These are phyloP conservation scores for Catonia carolina DNA, from an alignment of 2,888 invertebrate genomes.

Conservation along the genomic window DNA sequence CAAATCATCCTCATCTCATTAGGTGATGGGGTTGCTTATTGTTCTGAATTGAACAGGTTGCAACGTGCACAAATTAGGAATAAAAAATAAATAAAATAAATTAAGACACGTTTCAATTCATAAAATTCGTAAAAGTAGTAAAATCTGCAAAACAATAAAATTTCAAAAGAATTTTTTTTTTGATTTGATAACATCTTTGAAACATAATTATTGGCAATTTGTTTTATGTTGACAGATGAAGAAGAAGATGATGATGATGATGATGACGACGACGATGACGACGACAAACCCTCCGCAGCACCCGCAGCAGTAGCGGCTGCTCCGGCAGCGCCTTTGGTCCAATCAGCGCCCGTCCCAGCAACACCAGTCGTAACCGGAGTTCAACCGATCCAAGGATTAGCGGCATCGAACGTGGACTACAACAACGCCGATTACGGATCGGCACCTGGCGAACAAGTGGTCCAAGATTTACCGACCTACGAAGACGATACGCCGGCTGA, in stretches of 20 bases:
- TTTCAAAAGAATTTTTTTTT: too few relatives aligned
- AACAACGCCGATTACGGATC: slow-evolving; percentile 39
- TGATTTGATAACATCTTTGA: too few relatives aligned
- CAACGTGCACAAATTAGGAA: too few relatives aligned
- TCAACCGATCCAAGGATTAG: slow-evolving; percentile 29
- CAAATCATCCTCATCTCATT: too few relatives aligned
- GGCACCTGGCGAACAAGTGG: slow-evolving; percentile 34
- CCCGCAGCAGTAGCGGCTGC: slow-evolving; percentile 45
- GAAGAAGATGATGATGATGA: slow-evolving; percentile 51
- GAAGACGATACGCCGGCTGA: slow-evolving; percentile 42
- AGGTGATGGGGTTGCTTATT: too few relatives aligned
- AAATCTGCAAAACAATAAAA: too few relatives aligned
- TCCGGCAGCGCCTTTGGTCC: slow-evolving; percentile 39
- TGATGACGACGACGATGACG: slow-evolving; percentile 47
- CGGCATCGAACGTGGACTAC: slow-evolving; percentile 41
- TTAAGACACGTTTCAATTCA: too few relatives aligned
- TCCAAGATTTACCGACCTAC: slow-evolving; percentile 42
- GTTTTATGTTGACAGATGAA: too few relatives aligned
- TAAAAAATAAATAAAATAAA: too few relatives aligned
- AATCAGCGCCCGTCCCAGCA: slow-evolving; percentile 40
- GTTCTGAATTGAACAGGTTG: too few relatives aligned
- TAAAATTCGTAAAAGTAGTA: too few relatives aligned
- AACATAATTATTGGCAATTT: too few relatives aligned
- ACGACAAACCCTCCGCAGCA: slow-evolving; percentile 38
- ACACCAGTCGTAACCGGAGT: slow-evolving; percentile 44